Evolutionary conservation across 2,113 vertebrate species (phyloP).

Genomic region (Myrmecobius fasciatus): DNA sequence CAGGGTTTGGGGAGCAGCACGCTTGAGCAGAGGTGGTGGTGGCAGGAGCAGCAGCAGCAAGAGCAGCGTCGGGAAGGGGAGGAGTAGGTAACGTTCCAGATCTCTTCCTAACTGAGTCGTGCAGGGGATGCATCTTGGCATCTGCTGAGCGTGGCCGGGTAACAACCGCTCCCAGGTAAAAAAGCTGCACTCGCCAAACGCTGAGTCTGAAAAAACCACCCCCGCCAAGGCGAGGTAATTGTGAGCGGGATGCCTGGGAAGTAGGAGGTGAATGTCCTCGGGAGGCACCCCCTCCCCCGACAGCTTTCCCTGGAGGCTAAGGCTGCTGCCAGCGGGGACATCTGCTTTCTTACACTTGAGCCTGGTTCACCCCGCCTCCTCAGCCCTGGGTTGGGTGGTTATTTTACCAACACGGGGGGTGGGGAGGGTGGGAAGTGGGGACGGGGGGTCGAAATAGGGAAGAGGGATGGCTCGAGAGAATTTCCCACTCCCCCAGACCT

Average conservation of each 20-base stretch:
- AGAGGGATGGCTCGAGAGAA: slow-evolving; percentile 49
- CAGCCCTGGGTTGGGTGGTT: slow-evolving; percentile 77
- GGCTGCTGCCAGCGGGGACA: slow-evolving; percentile 84
- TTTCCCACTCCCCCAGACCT: slow-evolving; percentile 44
- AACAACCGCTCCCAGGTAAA: slow-evolving; percentile 78
- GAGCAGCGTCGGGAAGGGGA: background rate
- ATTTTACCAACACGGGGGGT: slow-evolving; percentile 78
- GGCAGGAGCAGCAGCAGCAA: background rate
- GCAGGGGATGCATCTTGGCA: slow-evolving; percentile 67
- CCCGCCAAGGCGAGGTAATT: slow-evolving; percentile 77
- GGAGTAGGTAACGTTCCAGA: slow-evolving; percentile 27
- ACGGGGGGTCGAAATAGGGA: slow-evolving; percentile 53
- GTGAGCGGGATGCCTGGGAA: slow-evolving; percentile 76
- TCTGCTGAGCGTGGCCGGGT: slow-evolving; percentile 71
- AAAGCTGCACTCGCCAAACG: slow-evolving; percentile 72
- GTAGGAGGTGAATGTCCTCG: slow-evolving; percentile 80
- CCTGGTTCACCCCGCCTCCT: slow-evolving; percentile 80
- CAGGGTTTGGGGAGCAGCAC: background rate
- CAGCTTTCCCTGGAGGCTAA: slow-evolving; percentile 77
- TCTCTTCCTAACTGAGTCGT: slow-evolving; percentile 40
- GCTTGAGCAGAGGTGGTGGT: slow-evolving; percentile 27
- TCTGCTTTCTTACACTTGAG: slow-evolving; percentile 82
- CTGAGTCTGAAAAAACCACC: slow-evolving; percentile 73
- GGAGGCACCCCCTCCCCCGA: slow-evolving; percentile 69
- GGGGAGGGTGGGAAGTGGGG: slow-evolving; percentile 58